Evolutionary conservation across 1,140 invertebrate species (phyloP), one percentile per base, ranked within the genome.

Genomic region (Drosophila sp.): DNA sequence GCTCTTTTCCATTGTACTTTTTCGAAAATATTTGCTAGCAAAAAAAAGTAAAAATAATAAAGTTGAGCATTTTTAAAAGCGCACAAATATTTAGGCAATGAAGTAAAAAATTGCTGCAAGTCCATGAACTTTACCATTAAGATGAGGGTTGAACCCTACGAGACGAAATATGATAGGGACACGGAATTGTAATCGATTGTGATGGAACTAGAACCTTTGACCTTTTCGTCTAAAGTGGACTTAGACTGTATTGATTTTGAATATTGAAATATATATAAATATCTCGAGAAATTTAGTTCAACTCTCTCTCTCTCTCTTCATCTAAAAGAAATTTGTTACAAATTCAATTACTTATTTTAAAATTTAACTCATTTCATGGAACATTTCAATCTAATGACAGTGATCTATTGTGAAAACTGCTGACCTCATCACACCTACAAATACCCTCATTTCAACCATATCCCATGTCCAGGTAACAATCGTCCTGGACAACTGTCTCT

Each of bases 1-100:
- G 65, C 44, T 41, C 70, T 62, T 10, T 62, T 50, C 55, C 71
- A 56, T 77, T 86, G 76, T 86, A 50, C 67, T 86, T 70, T 73
- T 17, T 87, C 60, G 83, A 86, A 87, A 86, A 86, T 86, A 86
- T 86, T 85, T 86, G 85, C 70, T 38, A 55, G 66, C 35, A 63
- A 66, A 58, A 69, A 66, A 29, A 69, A 66, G 61, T 79, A n/a
- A 61, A 66, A 33, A 57, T 50, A 50, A 25, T 27, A 58, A 70
- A 72, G 35, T 72, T 60, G 79, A 85, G 74, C 79, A 71, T 70
- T 79, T 79, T 64, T 65, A 67, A 87, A 86, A 71, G 79, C 84
- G 84, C 84, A 83, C 77, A 86, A 86, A 86, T 86, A 86, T 86
- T 86, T 86, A 86, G 76, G 84, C 84, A 86, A 79, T 89, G 84